Evolutionary conservation across 2,113 vertebrate genomes (phyloP).

Genomic region (Amblyornis subalaris): DNA sequence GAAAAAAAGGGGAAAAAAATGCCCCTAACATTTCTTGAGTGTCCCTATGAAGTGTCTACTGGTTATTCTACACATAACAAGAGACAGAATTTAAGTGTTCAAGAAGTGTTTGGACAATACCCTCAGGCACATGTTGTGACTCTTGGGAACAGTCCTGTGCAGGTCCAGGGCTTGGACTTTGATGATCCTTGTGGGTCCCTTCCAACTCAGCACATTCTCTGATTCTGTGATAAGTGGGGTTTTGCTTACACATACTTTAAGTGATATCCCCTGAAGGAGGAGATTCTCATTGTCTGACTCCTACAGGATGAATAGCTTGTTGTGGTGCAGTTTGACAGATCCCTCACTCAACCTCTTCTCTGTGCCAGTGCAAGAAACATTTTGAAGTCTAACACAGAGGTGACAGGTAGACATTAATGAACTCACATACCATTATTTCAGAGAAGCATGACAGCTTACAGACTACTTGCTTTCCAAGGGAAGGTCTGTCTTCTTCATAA

Average conservation of each 20-base stretch:
- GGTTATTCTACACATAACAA: fast-evolving
- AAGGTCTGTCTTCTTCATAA: not conserved
- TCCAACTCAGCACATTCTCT: not conserved
- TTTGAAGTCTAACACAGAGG: not conserved
- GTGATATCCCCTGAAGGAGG: not conserved
- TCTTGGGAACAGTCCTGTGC: not conserved
- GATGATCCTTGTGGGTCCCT: not conserved
- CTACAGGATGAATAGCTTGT: not conserved
- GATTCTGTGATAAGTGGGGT: not conserved
- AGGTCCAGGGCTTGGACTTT: not conserved
- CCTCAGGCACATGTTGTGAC: not conserved
- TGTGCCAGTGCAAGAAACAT: not conserved
- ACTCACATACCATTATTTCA: not conserved
- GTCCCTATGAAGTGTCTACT: not conserved
- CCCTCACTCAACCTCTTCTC: not conserved
- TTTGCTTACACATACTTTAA: not conserved
- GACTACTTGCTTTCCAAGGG: not conserved
- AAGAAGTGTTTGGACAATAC: not conserved
- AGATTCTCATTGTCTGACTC: not conserved
- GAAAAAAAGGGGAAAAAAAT: fast-evolving
- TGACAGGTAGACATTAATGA: not conserved
- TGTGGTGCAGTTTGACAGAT: not conserved
- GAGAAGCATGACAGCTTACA: not conserved
- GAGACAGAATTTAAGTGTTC: not conserved
- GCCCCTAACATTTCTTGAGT: not conserved